Evolutionary conservation across 2,113 vertebrate genomes (phyloP), one percentile per base, ranked within the genome.

Genomic region (Trogon melanurus): DNA sequence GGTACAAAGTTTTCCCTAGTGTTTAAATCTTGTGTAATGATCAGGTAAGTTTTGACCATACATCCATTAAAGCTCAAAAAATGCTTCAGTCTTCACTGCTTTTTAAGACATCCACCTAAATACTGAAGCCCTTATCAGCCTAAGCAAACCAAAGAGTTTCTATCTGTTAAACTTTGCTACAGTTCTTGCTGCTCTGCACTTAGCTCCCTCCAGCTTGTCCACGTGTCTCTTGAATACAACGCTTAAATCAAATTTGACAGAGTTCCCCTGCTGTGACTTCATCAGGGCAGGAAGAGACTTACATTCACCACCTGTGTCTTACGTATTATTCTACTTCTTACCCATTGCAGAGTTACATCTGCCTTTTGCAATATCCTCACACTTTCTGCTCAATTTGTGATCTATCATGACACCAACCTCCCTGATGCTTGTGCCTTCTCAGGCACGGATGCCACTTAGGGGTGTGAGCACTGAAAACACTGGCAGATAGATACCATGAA

Each of bases 41-140:
- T 27, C 21, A 36, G 25, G 10, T 41, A 50, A 25, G 5, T 74
- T 95, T 83, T 78, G 34, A 32, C 16, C 8, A 14, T 18, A 65
- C 5, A 13, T 44, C 16, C 32, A 4, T 18, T n/a, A 50, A 2
- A 95, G 34, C 8, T 38, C 34, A 44, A 26, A 85, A 81, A 45
- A 27, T 53, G 2, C 2, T 34, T 69, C 0, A 0, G 4, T 26
- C 21, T 41, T 66, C 9, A 14, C 32, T 47, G 56, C 25, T 51
- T 74, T 70, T 78, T 58, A 80, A 34, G 44, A 34, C 44, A 81
- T 16, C 13, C 45, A 54, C 22, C 10, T 32, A 67, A 87, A 72
- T 47, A 32, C 15, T 26, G 30, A 83, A 66, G 27, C 58, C 21
- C 5, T 76, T 50, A 78, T 16, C 50, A 61, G 27, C 9, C 47